phyloP scores from a whole-genome alignment of 2,888 invertebrate species.

The Sarcophaga caerulescens region DNA sequence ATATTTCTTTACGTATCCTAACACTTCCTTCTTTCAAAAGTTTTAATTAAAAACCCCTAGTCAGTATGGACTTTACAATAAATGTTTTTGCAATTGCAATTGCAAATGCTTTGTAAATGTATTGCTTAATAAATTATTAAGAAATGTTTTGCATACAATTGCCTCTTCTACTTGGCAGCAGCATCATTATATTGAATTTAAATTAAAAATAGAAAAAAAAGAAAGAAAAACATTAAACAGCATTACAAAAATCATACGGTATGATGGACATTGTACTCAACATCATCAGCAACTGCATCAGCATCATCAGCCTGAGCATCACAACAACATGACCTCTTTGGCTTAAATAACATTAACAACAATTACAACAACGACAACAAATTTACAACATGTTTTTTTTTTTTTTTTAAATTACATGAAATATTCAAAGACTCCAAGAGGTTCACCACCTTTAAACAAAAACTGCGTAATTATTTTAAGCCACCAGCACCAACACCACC shows the following conservation, averaged over 20 bases:
- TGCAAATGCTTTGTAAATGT: too few species aligned
- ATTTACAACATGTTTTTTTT: neutral
- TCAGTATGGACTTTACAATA: too few species aligned
- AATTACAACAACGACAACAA: constrained; percentile 38
- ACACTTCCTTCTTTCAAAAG: too few species aligned
- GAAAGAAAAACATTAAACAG: neutral
- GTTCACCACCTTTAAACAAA: constrained; percentile 62
- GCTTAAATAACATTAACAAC: constrained; percentile 51
- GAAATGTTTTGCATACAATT: too few species aligned
- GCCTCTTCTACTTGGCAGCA: neutral
- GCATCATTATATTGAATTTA: neutral
- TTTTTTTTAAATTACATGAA: constrained; percentile 40
- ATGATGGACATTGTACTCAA: constrained; percentile 46
- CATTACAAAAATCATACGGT: neutral
- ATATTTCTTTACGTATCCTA: too few species aligned
- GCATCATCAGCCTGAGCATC: neutral
- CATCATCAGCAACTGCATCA: too few species aligned
- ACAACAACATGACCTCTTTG: constrained; percentile 64
- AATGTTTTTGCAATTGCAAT: neutral
- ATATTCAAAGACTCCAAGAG: constrained; percentile 61
- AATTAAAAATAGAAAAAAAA: constrained; percentile 15
- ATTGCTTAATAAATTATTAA: too few species aligned
- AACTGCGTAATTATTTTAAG: constrained; percentile 67
- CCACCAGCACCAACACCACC: constrained; percentile 7
- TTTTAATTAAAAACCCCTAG: too few species aligned